Conservation (phyloP, 2,113 vertebrate species). For the Thryonomys swinderianus region DNA sequence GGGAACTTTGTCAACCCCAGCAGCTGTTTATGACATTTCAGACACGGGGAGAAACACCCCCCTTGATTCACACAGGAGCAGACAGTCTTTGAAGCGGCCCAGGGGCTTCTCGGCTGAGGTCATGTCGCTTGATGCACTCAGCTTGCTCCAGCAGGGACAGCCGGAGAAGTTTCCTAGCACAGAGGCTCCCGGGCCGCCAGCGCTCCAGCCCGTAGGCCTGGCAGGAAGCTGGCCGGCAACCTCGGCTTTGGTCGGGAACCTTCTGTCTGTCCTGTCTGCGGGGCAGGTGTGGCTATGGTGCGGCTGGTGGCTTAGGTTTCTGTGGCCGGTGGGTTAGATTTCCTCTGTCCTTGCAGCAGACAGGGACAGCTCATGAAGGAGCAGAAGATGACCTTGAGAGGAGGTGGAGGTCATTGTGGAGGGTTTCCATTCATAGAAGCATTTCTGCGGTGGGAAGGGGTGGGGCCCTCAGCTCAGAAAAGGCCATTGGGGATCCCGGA, state of each 20-base stretch:
- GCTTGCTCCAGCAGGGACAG: not conserved
- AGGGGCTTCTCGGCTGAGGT: not conserved
- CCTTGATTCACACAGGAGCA: not conserved
- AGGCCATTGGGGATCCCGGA: not conserved
- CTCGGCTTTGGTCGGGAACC: slow-evolving; percentile 58
- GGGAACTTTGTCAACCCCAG: not conserved
- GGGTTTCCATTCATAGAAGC: slow-evolving; percentile 21
- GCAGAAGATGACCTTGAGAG: not conserved
- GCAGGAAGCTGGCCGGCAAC: slow-evolving; percentile 61
- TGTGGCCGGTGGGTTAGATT: not conserved
- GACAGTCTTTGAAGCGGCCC: not conserved
- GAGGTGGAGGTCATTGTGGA: not conserved
- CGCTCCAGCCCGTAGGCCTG: not conserved
- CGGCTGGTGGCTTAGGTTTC: not conserved
- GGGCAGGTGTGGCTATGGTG: not conserved
- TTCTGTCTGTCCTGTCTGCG: not conserved
- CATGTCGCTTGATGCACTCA: slow-evolving; percentile 25
- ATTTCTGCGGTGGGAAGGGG: not conserved
- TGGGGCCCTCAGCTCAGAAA: no score
- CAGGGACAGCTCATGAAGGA: fast-evolving
- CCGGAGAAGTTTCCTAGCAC: not conserved
- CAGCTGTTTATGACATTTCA: not conserved
- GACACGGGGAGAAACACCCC: not conserved
- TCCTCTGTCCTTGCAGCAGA: not conserved
- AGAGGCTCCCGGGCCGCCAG: not conserved